phyloP scores from a whole-genome alignment of 2,113 vertebrate species.

The Eubucco bourcierii region DNA sequence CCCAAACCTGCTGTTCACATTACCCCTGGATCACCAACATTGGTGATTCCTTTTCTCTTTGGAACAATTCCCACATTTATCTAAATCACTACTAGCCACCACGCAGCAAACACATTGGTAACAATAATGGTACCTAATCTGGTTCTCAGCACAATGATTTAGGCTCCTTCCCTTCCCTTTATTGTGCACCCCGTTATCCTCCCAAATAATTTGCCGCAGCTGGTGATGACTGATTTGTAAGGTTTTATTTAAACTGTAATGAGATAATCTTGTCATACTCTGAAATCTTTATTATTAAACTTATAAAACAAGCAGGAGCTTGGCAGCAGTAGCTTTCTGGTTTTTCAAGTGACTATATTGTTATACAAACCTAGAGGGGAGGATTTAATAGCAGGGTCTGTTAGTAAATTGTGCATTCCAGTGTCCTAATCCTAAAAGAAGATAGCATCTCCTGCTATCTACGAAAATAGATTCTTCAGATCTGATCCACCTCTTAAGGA shows the following conservation, averaged over 20 bases:
- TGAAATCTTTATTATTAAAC: conserved; percentile 9
- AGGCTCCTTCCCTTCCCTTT: background rate
- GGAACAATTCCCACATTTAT: background rate
- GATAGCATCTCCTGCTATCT: background rate
- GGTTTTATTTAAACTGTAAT: background rate
- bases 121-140: background rate
- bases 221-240: background rate
- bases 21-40: background rate
- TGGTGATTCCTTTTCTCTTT: background rate
- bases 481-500: background rate
- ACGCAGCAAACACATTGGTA: background rate
- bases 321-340: background rate
- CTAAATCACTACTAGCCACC: background rate
- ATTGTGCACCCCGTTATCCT: background rate
- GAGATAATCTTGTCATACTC: background rate
- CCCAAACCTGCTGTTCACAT: fast-evolving
- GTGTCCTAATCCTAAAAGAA: background rate
- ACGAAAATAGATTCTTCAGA: background rate
- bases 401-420: background rate
- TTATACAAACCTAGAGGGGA: background rate
- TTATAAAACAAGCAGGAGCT: background rate
- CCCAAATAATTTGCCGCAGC: background rate
- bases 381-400: background rate
- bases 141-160: background rate
- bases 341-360: background rate